Percentiles rank a stretch among this genome's conserved stretches.
phyloP scores from a whole-genome alignment of 2,888 invertebrate genomes.

The Scrobipalpa costella region DNA sequence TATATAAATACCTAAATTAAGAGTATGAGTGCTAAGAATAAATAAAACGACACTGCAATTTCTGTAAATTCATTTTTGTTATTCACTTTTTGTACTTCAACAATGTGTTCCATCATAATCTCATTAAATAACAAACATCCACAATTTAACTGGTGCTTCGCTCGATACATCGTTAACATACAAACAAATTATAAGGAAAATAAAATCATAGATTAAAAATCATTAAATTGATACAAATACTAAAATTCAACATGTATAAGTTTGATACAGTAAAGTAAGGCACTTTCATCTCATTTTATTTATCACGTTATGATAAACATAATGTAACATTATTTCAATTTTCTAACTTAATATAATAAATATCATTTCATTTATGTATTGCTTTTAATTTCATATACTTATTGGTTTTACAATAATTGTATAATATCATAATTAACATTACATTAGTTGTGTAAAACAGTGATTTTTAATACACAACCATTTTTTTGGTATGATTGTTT shows the following conservation, averaged over 20 bases:
- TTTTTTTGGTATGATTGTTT: not conserved
- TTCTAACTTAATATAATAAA: not conserved
- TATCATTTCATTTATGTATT: not conserved
- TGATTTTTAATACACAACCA: not conserved
- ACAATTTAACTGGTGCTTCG: slow-evolving; percentile 47
- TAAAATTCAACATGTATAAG: not conserved
- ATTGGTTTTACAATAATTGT: too few relatives aligned
- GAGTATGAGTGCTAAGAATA: not conserved
- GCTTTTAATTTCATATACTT: too few relatives aligned
- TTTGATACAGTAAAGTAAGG: not conserved
- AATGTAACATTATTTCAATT: too few relatives aligned
- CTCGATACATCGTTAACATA: slow-evolving; percentile 38
- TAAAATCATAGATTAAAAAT: too few relatives aligned
- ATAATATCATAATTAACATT: not conserved
- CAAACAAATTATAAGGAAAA: not conserved
- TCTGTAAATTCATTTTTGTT: slow-evolving; percentile 62
- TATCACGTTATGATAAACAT: too few relatives aligned
- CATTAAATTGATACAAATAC: too few relatives aligned
- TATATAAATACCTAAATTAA: too few relatives aligned
- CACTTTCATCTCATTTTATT: too few relatives aligned
- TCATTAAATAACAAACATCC: slow-evolving; percentile 73
- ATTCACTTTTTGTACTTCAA: slow-evolving; percentile 76
- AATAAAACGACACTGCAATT: slow-evolving; percentile 65
- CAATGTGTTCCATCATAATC: slow-evolving; percentile 61
- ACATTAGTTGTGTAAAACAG: not conserved